Conservation (phyloP, 2,888 invertebrate genomes). For the Eulithis testata region DNA sequence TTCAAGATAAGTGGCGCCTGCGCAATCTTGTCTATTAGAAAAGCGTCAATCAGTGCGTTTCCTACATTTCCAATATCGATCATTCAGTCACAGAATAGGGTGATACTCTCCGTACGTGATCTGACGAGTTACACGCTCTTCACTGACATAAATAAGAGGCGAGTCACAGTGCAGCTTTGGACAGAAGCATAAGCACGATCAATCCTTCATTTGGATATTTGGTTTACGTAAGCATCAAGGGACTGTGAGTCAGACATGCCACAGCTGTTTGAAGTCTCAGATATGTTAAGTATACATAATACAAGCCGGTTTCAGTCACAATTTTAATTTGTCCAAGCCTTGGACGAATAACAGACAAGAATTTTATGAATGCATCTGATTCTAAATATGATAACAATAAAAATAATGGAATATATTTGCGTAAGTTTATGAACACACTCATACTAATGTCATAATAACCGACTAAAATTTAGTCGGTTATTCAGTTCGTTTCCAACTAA, state of each 20-base stretch:
- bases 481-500: no score
- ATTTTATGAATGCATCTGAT: no score
- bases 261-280: slow-evolving; percentile 1
- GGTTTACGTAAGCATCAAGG: not conserved
- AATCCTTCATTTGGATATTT: not conserved
- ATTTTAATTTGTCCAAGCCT: not conserved
- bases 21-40: slow-evolving; percentile 48
- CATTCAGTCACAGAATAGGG: slow-evolving; percentile 23
- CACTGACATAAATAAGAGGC: slow-evolving; percentile 48
- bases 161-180: slow-evolving; percentile 35
- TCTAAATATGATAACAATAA: no score
- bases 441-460: no score
- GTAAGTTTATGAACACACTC: no score
- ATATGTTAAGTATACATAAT: no score
- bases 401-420: no score
- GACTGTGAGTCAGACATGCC: slow-evolving; percentile 3
- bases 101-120: slow-evolving; percentile 34
- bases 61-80: slow-evolving; percentile 46
- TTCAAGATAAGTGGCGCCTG: slow-evolving; percentile 41
- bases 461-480: no score
- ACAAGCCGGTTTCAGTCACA: not conserved
- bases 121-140: slow-evolving; percentile 41
- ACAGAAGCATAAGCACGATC: slow-evolving; percentile 17
- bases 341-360: no score
- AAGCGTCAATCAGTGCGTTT: slow-evolving; percentile 45